Base-by-base conservation (phyloP, 2,888 invertebrate species). In the Tetheella fluctuosa region DNA sequence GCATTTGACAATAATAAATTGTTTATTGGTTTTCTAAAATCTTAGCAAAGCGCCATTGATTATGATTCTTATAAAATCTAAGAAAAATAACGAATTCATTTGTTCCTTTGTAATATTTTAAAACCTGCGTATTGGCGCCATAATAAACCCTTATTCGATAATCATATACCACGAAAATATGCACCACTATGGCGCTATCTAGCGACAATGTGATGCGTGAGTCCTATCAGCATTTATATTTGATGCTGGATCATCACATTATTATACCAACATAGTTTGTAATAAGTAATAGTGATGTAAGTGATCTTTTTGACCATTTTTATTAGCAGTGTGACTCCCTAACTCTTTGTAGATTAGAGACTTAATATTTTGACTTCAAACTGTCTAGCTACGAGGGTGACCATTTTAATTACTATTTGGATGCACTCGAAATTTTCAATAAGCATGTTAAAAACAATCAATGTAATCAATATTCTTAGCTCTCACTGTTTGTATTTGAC, bases 1-100 rank as follows among this genome's bases (percentile, higher is more conserved):
- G 63, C 64, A 62, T 59, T 54, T 34, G 25, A 52, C 34, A 52
- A 52, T 58, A 58, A 57, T 55, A 20, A 12, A 57, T 57, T 37
- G 13, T 54, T n/a, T 55, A 17, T 55, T 55, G 17, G 20, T 37
- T 30, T 54, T 30, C 1, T 34, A 12, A 17, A 12, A 7, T 28
- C 6, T 5, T 2, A n/a, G 42, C n/a, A n/a, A 48, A 5, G 17
- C 42, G 17, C 17, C 52, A 13, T 25, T 23, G 8, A 2, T 53
- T 53, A 12, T 4, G 25, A 17, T 42, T 17, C 17, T 23, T 52
- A n/a, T 52, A 13, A 55, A 39, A 30, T 52, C 52, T n/a, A 56
- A 0, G 30, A 10, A 42, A 17, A 17, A 2, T 42, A 42, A 42
- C 6, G 42, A 7, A 17, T 7, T 30, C 7, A 10, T 30, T 30